phyloP scores from a whole-genome alignment of 2,797 vertebrate species.

The Chaetodon trifasciatus region DNA sequence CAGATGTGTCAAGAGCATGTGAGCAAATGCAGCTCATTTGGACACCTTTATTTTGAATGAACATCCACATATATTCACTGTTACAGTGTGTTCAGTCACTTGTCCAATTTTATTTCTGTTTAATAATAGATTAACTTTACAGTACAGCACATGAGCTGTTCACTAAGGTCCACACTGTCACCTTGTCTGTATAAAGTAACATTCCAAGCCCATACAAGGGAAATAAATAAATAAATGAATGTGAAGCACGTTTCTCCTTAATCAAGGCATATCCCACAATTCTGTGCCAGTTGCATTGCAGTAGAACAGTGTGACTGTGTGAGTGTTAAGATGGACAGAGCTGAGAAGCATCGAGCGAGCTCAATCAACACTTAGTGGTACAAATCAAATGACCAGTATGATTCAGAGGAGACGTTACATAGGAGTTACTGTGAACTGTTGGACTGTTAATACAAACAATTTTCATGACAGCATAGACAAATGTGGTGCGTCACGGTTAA shows the following conservation, averaged over 20 bases:
- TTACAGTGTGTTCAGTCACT: not conserved
- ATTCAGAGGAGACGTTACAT: not conserved
- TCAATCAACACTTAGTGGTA: not conserved
- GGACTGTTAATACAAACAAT: slow-evolving; percentile 7
- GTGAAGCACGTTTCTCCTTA: slow-evolving; percentile 13
- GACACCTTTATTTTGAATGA: slow-evolving; percentile 11
- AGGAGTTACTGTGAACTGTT: not conserved
- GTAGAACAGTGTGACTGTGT: not conserved
- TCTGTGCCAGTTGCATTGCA: slow-evolving; percentile 25
- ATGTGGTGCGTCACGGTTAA: not conserved
- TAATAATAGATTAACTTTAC: not conserved
- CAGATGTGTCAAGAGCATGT: not conserved
- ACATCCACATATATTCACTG: not conserved
- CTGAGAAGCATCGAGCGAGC: slow-evolving; percentile 6
- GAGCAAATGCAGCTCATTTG: slow-evolving; percentile 14
- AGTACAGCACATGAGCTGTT: not conserved
- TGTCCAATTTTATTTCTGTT: not conserved
- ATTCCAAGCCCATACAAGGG: slow-evolving; percentile 3
- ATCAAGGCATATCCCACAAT: slow-evolving; percentile 30
- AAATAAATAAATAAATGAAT: slow-evolving; percentile 24
- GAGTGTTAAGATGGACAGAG: not conserved
- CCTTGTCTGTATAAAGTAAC: slow-evolving; percentile 1
- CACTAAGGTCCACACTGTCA: not conserved
- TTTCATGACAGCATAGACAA: not conserved
- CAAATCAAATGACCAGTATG: not conserved